Percentiles rank a stretch among this genome's conserved stretches.
Conservation (phyloP, 2,113 vertebrate genomes). For the Oncorhynchus keta region DNA sequence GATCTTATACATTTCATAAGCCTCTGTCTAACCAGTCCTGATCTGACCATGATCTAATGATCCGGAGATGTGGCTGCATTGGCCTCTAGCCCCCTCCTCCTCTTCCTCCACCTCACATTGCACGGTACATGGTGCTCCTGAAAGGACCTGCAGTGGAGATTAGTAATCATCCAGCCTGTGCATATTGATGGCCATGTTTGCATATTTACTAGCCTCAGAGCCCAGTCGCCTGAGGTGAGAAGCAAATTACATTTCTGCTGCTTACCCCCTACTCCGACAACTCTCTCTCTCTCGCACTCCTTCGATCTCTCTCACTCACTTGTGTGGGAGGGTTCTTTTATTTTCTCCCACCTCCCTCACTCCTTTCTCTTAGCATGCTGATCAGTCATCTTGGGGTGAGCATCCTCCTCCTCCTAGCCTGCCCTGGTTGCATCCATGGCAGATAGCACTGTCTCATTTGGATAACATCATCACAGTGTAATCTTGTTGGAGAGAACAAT, state of each 20-base stretch:
- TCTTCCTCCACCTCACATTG: slow-evolving; percentile 34
- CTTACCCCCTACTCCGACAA: slow-evolving; percentile 69
- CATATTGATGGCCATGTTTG: slow-evolving; percentile 77
- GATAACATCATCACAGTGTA: slow-evolving; percentile 73
- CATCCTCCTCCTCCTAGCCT: slow-evolving; percentile 50
- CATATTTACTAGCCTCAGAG: slow-evolving; percentile 76
- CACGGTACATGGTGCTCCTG: slow-evolving; percentile 42
- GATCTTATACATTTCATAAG: too few species aligned
- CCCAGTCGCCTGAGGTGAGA: slow-evolving; percentile 76
- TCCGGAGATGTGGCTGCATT: slow-evolving; percentile 36
- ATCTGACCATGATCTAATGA: slow-evolving; percentile 32
- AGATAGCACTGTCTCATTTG: slow-evolving; percentile 60
- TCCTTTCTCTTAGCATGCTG: slow-evolving; percentile 73
- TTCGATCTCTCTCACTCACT: slow-evolving; percentile 8
- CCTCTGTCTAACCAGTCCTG: neutral
- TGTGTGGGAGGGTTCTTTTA: neutral
- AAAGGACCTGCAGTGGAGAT: slow-evolving; percentile 68
- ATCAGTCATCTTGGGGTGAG: slow-evolving; percentile 72
- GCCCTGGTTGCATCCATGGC: slow-evolving; percentile 67
- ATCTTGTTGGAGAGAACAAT: slow-evolving; percentile 74
- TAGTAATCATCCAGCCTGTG: slow-evolving; percentile 76
- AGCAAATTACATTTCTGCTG: slow-evolving; percentile 77
- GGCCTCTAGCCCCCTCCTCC: slow-evolving; percentile 29
- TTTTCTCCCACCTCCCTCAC: slow-evolving; percentile 53
- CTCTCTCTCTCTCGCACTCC: slow-evolving; percentile 40